Base-by-base conservation (phyloP, 2,888 invertebrate species). In the Drosophila hamatofila region DNA sequence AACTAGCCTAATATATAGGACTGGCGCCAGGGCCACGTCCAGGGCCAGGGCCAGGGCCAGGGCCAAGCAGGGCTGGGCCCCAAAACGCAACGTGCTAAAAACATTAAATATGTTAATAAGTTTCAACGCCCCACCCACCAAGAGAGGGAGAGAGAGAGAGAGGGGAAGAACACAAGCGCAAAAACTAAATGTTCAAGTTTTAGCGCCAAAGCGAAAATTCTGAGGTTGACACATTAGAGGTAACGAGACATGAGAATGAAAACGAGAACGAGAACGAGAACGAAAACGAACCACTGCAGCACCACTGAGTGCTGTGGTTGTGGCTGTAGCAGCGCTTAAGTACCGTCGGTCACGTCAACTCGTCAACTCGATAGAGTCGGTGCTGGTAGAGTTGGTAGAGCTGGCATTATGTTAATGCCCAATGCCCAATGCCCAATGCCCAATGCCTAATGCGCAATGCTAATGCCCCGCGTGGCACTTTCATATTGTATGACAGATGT, bases 21-120 rank as follows among this genome's bases (percentile, higher is more conserved):
- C 80, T 81, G 83, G 66, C 80, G 76, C 67, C 80, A 67, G 51
- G n/a, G n/a, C n/a, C n/a, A n/a, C n/a, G n/a, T n/a, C n/a, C n/a
- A n/a, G n/a, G 52, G 48, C 56, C 52, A 25, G n/a, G 42, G 57
- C 61, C 37, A 37, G 37, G 37, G 62, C 61, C 56, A 56, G 52
- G 21, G 55, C 59, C 65, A 71, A 68, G 61, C 71, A 66, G 74
- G 90, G 81, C 80, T 72, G 44, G 74, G 72, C 78, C 49, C 62
- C 37, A 51, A 81, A 89, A 86, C 80, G 78, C 85, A 78, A 90
- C 90, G 91, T 91, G 92, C 91, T 86, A 92, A 92, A 91, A 91
- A 90, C 91, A 91, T 91, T 92, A 87, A 87, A 87, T 87, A 92
- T 91, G 91, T 91, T 92, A 92, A 92, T 90, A 88, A 88, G 86